These are phyloP conservation scores for Siderastrea siderea DNA, from an alignment of 92 coral and sea anemone genomes.

Conservation along the genomic window DNA sequence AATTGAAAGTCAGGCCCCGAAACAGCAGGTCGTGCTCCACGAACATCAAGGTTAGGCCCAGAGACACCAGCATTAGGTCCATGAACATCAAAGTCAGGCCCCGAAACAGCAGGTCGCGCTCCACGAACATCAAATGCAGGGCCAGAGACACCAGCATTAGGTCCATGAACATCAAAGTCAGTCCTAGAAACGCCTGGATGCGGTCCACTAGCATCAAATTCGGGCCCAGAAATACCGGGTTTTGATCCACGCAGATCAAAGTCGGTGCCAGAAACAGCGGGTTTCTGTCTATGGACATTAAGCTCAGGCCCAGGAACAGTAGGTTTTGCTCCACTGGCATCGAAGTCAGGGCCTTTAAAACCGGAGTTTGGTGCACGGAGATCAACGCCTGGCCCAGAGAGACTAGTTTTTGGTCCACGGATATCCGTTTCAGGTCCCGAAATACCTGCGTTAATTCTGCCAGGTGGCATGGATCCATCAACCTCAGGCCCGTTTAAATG, in stretches of 20 bases:
- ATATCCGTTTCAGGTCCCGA: background rate
- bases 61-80: background rate
- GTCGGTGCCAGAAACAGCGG: background rate
- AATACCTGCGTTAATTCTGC: background rate
- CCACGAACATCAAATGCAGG: background rate
- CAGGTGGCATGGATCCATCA: background rate
- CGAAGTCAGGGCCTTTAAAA: background rate
- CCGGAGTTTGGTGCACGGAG: background rate
- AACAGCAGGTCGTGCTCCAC: background rate
- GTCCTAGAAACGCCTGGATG: background rate
- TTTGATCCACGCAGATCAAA: background rate
- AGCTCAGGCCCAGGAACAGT: background rate
- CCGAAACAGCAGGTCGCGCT: background rate
- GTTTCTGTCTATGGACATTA: background rate
- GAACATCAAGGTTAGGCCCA: background rate
- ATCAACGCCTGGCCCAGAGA: background rate
- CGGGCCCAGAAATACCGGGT: constrained; percentile 10
- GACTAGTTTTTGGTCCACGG: background rate
- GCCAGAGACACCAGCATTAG: background rate
- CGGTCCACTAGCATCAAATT: constrained; percentile 5
- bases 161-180: constrained; percentile 25
- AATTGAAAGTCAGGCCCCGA: background rate
- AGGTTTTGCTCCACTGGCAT: background rate
- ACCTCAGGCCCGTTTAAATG: constrained; percentile 12
- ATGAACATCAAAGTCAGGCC: background rate